These are phyloP conservation scores for Seriola aureovittata DNA, from an alignment of 2,113 vertebrate species.

Conservation along the genomic window DNA sequence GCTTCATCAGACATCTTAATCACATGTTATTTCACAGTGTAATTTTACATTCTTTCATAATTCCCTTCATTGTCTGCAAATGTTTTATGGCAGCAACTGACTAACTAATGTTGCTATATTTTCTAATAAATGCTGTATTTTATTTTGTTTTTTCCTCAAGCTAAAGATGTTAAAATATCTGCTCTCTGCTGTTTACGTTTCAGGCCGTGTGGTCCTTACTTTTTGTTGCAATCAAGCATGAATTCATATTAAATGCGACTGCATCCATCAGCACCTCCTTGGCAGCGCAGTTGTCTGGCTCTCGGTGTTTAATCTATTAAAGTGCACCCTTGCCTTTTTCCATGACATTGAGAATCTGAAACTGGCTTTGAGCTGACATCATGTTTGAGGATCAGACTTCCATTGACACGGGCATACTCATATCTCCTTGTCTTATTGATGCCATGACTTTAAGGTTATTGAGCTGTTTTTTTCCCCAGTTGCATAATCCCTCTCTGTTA, in stretches of 20 bases:
- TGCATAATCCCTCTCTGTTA: slow-evolving; percentile 51
- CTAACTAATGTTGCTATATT: not conserved
- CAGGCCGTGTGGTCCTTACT: not conserved
- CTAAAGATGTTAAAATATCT: slow-evolving; percentile 31
- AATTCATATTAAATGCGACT: slow-evolving; percentile 79
- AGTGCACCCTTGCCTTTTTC: slow-evolving; percentile 81
- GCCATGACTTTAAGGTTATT: slow-evolving; percentile 67
- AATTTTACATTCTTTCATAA: not conserved
- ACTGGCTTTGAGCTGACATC: slow-evolving; percentile 82
- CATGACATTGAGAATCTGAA: slow-evolving; percentile 82
- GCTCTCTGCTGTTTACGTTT: slow-evolving; percentile 27
- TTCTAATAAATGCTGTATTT: not conserved
- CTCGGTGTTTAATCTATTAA: slow-evolving; percentile 84
- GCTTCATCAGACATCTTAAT: not conserved
- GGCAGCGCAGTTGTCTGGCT: slow-evolving; percentile 76
- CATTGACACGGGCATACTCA: slow-evolving; percentile 71
- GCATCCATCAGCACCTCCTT: slow-evolving; percentile 82
- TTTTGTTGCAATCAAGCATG: slow-evolving; percentile 66
- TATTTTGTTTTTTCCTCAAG: not conserved
- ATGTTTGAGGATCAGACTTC: slow-evolving; percentile 77
- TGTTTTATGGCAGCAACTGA: not conserved
- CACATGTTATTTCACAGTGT: not conserved
- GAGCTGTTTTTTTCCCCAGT: slow-evolving; percentile 25
- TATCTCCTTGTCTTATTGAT: slow-evolving; percentile 76
- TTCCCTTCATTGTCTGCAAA: not conserved